Base-by-base conservation (phyloP, 2,888 invertebrate species). In the Epinotia ramella region DNA sequence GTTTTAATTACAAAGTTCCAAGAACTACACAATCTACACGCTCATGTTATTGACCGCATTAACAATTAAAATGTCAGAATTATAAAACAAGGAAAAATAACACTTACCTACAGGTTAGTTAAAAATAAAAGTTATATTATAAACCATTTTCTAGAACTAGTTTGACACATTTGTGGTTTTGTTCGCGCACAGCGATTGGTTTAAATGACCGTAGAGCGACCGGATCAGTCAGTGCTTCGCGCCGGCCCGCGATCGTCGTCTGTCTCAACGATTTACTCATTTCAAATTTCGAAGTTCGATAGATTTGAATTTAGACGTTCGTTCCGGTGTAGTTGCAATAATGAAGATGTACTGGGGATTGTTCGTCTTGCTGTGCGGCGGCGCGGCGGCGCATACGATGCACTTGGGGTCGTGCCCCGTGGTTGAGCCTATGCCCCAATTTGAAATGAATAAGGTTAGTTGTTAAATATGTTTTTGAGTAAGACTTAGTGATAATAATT, bases 361-460 rank as follows among this genome's bases (percentile, higher is more conserved):
- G 7, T 63, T 81, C 9, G 59, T 80, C 18, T 33, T 82, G 62
- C 49, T 90, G 49, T 86, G 88, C 76, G 91, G 89, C 18, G 87
- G 89, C 67, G 92, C 83, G 0, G 76, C 86, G 7, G 93, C 95
- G 6, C 97, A 97, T 84, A 95, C 96, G 0, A 97, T 97, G 86
- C 97, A 97, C 82, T 90, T 97, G 79, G 97, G 97, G 18, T 92
- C 93, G 16, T 97, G 97, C 83, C 97, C 97, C 0, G 86, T 95
- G 11, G 96, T 97, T 2, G 96, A 97, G 80, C 97, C 97, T 0
- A 95, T 96, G 95, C 89, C 94, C 0, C 95, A 95, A 73, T 97
- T 98, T 86, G 95, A 96, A 77, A 97, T 97, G 96, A 96, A 95
- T 79, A 95, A 94, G 95, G 97, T 97, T 93, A 93, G 92, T 86